Evolutionary conservation across 2,113 vertebrate species (phyloP).

Genomic region (Sisor rabdophorus): DNA sequence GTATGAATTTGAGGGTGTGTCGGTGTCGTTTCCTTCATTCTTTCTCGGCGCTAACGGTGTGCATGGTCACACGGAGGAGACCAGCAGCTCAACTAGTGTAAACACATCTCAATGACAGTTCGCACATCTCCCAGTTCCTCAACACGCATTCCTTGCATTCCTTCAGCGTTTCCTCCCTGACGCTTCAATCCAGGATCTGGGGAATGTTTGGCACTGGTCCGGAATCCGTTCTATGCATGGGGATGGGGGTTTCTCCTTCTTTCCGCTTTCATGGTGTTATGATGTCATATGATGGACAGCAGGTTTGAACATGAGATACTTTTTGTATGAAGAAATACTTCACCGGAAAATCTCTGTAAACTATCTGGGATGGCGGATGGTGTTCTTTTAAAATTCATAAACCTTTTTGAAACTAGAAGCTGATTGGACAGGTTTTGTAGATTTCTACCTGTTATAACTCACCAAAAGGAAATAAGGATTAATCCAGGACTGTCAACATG

Average conservation of each 20-base stretch:
- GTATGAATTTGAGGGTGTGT: too few species aligned
- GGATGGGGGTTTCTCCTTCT: too few species aligned
- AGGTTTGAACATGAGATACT: too few species aligned
- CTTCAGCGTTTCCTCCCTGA: slow-evolving; percentile 58
- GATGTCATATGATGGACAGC: too few species aligned
- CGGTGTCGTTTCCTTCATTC: neutral
- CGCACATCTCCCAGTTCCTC: slow-evolving; percentile 54
- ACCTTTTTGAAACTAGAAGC: too few species aligned
- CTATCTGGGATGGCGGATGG: too few species aligned
- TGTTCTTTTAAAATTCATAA: too few species aligned
- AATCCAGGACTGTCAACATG: neutral
- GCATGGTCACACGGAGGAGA: slow-evolving; percentile 51
- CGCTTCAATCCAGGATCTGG: slow-evolving; percentile 57
- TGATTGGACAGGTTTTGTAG: too few species aligned
- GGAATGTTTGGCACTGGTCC: slow-evolving; percentile 30
- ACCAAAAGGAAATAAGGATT: neutral
- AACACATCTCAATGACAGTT: slow-evolving; percentile 59
- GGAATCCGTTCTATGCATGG: neutral
- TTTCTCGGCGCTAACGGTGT: too few species aligned
- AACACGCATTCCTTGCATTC: slow-evolving; percentile 43
- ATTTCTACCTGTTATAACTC: neutral
- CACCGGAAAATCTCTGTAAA: too few species aligned
- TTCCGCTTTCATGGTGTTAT: too few species aligned
- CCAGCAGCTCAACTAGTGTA: slow-evolving; percentile 59
- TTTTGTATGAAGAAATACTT: too few species aligned